phyloP scores from a whole-genome alignment of 2,797 vertebrate species.

The Sebastes kiyomatsui region DNA sequence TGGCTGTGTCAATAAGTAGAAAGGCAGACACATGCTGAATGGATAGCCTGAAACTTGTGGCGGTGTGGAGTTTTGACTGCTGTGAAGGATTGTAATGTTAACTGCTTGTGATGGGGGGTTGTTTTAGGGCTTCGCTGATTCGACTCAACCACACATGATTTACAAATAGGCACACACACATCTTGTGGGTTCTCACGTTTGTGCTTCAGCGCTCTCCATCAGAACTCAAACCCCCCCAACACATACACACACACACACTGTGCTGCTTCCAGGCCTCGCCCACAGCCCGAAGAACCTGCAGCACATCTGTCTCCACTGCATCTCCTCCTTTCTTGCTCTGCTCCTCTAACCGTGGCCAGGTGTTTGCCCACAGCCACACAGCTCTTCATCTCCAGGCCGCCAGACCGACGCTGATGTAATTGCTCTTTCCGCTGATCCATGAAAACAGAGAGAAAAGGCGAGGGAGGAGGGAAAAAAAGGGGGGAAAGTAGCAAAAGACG shows the following conservation, averaged over 20 bases:
- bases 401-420: constrained; percentile 81
- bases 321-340: constrained; percentile 54
- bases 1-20: constrained; percentile 72
- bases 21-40: constrained; percentile 59
- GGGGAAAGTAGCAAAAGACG: constrained; percentile 28
- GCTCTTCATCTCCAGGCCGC: constrained; percentile 73
- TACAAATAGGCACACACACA: constrained; percentile 59
- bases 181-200: constrained; percentile 64
- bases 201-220: constrained; percentile 57
- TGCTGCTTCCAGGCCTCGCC: constrained; percentile 48
- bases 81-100: constrained; percentile 80
- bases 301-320: constrained; percentile 69
- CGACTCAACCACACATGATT: constrained; percentile 53
- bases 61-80: constrained; percentile 63
- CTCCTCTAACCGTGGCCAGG: constrained; percentile 75
- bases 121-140: constrained; percentile 75
- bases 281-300: constrained; percentile 65
- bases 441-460: constrained; percentile 70
- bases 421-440: constrained; percentile 79
- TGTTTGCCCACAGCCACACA: constrained; percentile 79
- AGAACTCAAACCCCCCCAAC: constrained; percentile 25
- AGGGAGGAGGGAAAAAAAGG: constrained; percentile 18
- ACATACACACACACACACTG: constrained; percentile 1
- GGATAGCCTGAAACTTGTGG: constrained; percentile 64
- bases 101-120: constrained; percentile 76